Evolutionary conservation across 2,888 invertebrate species (phyloP).

Genomic region (Lamellibrachia satsuma): DNA sequence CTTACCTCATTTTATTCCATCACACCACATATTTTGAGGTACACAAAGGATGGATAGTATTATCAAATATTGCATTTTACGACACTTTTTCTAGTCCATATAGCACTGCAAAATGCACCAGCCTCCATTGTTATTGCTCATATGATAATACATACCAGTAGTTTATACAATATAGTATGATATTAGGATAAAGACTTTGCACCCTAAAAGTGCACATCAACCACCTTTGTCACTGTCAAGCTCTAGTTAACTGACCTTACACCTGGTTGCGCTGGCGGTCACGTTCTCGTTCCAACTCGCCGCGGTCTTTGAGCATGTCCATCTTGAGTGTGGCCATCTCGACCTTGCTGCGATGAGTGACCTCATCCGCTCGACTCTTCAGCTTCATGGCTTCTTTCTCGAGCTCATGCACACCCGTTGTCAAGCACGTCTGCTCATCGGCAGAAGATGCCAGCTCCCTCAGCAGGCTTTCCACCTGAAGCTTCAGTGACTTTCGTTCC

Average conservation of each 20-base stretch:
- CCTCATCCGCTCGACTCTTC: slow-evolving; percentile 56
- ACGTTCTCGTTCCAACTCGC: slow-evolving; percentile 61
- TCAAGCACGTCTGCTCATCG: slow-evolving; percentile 55
- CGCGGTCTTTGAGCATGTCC: slow-evolving; percentile 61
- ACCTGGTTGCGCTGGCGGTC: slow-evolving; percentile 57
- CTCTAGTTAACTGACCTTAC: slow-evolving; percentile 51
- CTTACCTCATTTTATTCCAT: too few species aligned
- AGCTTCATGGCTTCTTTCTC: slow-evolving; percentile 58
- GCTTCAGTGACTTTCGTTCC: slow-evolving; percentile 58
- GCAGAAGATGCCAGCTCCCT: slow-evolving; percentile 51
- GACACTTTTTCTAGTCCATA: too few species aligned
- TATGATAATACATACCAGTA: too few species aligned
- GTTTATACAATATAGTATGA: neutral
- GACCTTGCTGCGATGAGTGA: slow-evolving; percentile 52
- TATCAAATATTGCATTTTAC: too few species aligned
- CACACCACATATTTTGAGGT: too few species aligned
- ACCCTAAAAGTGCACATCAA: neutral
- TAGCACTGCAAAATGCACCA: too few species aligned
- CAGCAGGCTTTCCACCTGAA: slow-evolving; percentile 55
- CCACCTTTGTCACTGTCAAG: neutral
- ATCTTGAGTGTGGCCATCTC: slow-evolving; percentile 62
- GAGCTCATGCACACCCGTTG: slow-evolving; percentile 55
- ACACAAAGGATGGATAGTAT: too few species aligned
- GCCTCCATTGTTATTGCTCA: too few species aligned
- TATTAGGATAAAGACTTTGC: neutral